Evolutionary conservation across 2,888 invertebrate species (phyloP), one percentile per base, ranked within the genome.

Genomic region (Boloria selene): DNA sequence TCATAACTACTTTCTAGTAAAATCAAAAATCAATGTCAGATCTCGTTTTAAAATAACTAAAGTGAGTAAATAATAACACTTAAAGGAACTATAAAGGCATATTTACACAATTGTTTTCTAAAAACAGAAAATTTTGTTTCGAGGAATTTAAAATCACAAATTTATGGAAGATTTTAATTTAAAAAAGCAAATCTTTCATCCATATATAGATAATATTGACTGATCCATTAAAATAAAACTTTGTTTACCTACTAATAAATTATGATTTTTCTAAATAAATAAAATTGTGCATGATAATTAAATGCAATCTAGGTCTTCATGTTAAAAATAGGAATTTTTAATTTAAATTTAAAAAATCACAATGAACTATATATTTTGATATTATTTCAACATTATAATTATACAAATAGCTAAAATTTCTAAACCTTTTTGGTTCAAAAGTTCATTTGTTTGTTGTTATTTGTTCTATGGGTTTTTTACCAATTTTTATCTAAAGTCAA

Each of bases 321-420:
- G 18, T 22, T 56, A 22, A 38, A 22, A 45, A 45, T 5, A 26
- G 56, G 13, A 22, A 10, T 18, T 45, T 26, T n/a, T 1, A 56
- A 22, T 56, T 44, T 26, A 45, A 22, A 22, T 22, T n/a, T n/a
- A 45, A 22, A 44, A 44, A 22, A 26, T 45, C 56, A 56, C 26
- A 56, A 63, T 50, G 51, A 38, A 51, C 56, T 51, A 63, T 55
- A 42, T 50, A 38, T 3, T 54, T 18, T 56, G 16, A 22, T 17
- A 63, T 22, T 22, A 22, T 50, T 51, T 42, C 56, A 22, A 63
- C 45, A 56, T 45, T 45, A 56, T 56, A 45, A n/a, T 45, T n/a
- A 14, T 18, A 10, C 10, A 13, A 22, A 16, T 2, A 38, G 31
- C 7, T 7, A 7, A 31, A 31, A 31, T 31, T 31, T 7, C 31